Base-by-base conservation (phyloP, 2,797 vertebrate genomes). In the Cyprinodon diabolis region DNA sequence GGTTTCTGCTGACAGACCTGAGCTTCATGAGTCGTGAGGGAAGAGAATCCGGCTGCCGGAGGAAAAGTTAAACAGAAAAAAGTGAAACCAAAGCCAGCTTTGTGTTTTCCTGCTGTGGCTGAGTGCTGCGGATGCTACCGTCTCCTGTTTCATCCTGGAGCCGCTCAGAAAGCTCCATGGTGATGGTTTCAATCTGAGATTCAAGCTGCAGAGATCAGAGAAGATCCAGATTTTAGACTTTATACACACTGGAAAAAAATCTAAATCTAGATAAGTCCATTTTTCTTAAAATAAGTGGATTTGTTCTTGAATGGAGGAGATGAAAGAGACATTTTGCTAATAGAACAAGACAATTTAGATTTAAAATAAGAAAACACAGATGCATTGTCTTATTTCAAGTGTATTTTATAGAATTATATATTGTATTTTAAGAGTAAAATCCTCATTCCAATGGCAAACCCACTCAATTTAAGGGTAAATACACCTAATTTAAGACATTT, bases 131-230 rank as follows among this genome's bases (percentile, higher is more conserved):
- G 63, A 23, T 17, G 40, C 49, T 71, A 87, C 79, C 78, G 1
- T 56, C 93, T 92, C 85, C 89, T 81, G 72, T 94, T 91, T 71
- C 5, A 8, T 2, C 90, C 89, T 92, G 94, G 35, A 94, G 91
- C 11, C 90, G 90, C 76, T 96, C 95, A 68, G 91, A 92, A 30
- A 97, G 95, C 74, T 96, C 94, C 95, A 94, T 91, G 69, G 88
- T 94, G 71, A 97, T 88, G 57, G 93, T 93, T 90, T 96, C 95
- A 81, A 96, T 91, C 73, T 97, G 95, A 75, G 91, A 94, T 72
- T 97, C 96, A 79, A 97, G 92, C 96, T 97, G 86, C 68, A 6
- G 49, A 55, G 35, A 25, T 10, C 62, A 10, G 48, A 37, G 3
- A 65, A 37, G 9, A 74, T 8, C 21, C 5, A 68, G 7, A 5